Evolutionary conservation across 2,797 vertebrate genomes (phyloP).

Genomic region (Helarctos malayanus): DNA sequence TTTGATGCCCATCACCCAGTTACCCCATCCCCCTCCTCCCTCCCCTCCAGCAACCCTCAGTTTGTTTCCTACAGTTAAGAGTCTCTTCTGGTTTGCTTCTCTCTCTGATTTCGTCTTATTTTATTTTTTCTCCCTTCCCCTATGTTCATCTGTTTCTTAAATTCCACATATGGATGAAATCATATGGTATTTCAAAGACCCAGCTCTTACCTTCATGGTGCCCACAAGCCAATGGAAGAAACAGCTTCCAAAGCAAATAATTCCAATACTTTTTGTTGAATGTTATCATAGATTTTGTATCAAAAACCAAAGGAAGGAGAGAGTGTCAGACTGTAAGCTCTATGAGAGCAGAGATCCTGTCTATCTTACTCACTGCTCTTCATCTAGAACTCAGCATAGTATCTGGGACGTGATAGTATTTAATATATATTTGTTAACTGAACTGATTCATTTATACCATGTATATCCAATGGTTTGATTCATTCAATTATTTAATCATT

Average conservation of each 20-base stretch:
- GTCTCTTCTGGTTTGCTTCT: not conserved
- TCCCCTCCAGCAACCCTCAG: not conserved
- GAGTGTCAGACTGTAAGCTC: not conserved
- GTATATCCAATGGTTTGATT: not conserved
- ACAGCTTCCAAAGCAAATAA: not conserved
- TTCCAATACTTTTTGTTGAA: not conserved
- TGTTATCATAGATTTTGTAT: not conserved
- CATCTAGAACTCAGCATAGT: not conserved
- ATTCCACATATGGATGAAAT: not conserved
- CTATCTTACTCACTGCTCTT: not conserved
- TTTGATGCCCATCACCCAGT: not conserved
- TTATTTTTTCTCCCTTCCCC: not conserved
- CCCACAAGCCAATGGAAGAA: not conserved
- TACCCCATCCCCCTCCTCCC: not conserved
- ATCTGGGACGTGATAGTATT: not conserved
- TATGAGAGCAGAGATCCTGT: not conserved
- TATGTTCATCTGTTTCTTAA: not conserved
- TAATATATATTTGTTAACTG: not conserved
- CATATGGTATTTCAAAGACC: not conserved
- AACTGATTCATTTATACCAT: not conserved
- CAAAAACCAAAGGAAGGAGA: conserved; percentile 35
- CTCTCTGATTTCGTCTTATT: not conserved
- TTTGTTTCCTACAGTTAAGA: not conserved
- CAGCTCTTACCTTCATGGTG: not conserved
- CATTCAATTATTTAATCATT: not conserved